These are phyloP conservation scores for Drosophila acutilabella DNA, from an alignment of 2,888 invertebrate genomes.

Conservation along the genomic window DNA sequence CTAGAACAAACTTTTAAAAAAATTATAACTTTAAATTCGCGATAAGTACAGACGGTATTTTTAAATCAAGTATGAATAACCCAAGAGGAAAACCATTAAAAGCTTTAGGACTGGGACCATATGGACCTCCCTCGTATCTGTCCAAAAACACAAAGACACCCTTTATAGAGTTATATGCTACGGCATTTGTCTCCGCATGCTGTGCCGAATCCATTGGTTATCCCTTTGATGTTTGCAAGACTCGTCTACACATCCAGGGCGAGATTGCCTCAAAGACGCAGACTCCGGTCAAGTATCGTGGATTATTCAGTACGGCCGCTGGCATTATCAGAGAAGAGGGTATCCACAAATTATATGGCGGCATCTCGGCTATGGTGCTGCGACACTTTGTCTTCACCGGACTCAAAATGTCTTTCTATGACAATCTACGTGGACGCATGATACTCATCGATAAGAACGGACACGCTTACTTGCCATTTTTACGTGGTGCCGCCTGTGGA, in stretches of 20 bases:
- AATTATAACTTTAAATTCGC: neutral
- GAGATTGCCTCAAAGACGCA: constrained; percentile 29
- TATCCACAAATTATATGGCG: constrained; percentile 35
- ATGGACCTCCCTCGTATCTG: constrained; percentile 5
- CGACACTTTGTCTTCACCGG: constrained; percentile 48
- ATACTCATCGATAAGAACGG: constrained; percentile 27
- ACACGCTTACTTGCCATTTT: constrained; percentile 24
- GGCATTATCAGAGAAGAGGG: constrained; percentile 50
- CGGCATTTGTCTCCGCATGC: constrained; percentile 28
- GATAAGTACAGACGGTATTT: neutral
- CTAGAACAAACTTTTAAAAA: no score
- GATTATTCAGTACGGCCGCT: constrained; percentile 30
- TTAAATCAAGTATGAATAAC: neutral
- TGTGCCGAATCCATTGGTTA: constrained; percentile 33
- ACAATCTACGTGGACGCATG: constrained; percentile 26
- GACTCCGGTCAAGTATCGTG: constrained; percentile 3
- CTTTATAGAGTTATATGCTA: constrained; percentile 30
- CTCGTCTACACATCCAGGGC: constrained; percentile 55
- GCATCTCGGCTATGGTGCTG: constrained; percentile 50
- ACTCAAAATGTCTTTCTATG: constrained; percentile 48
- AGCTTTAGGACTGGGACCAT: neutral
- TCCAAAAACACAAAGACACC: constrained; percentile 20
- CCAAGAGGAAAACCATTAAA: neutral
- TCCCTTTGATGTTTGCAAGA: constrained; percentile 54
- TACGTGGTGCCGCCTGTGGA: constrained; percentile 36